Evolutionary conservation across 2,888 invertebrate species (phyloP).

Genomic region (Hydrotaea cyrtoneurina): DNA sequence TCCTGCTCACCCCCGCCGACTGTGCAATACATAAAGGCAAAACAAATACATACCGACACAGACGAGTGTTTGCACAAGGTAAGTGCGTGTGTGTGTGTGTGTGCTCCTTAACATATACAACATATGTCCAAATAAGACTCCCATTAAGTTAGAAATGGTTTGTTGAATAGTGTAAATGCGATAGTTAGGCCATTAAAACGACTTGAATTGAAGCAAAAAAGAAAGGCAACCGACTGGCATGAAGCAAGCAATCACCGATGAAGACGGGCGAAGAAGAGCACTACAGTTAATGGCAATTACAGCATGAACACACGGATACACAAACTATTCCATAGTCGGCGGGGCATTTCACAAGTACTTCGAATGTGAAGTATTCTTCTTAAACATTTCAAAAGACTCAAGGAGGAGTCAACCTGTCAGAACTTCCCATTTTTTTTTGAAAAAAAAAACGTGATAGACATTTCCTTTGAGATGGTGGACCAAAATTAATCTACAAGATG

Average conservation of each 20-base stretch:
- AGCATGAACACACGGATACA: not conserved
- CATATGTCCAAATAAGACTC: conserved; percentile 30
- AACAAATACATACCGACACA: not conserved
- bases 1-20: not conserved
- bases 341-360: too few species aligned
- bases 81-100: not conserved
- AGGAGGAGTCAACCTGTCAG: too few species aligned
- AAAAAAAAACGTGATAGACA: too few species aligned
- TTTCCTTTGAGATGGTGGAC: too few species aligned
- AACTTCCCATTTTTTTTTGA: too few species aligned
- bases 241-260: conserved; percentile 1
- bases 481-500: too few species aligned
- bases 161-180: conserved; percentile 34
- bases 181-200: conserved; percentile 12
- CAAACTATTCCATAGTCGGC: too few species aligned
- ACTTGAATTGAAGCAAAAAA: not conserved
- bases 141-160: conserved; percentile 30
- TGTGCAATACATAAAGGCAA: not conserved
- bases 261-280: not conserved
- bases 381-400: too few species aligned
- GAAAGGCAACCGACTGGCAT: not conserved
- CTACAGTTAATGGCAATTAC: conserved; percentile 12
- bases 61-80: conserved; percentile 20
- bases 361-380: too few species aligned
- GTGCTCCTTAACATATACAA: not conserved